These are phyloP conservation scores for Strix occidentalis DNA, from an alignment of 2,797 vertebrate species.

Conservation along the genomic window DNA sequence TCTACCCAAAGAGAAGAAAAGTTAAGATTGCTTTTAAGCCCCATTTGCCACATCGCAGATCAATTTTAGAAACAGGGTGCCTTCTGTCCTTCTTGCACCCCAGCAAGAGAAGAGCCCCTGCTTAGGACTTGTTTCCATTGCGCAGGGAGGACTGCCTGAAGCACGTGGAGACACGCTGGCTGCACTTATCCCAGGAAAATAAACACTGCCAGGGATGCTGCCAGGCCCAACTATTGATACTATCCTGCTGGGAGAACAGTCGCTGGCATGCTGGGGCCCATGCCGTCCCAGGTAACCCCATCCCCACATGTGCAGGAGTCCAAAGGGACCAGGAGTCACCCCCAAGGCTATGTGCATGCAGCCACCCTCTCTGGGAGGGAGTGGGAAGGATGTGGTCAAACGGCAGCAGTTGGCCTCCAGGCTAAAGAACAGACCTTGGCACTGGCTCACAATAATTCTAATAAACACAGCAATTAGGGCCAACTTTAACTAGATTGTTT, in stretches of 20 bases:
- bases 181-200: background rate
- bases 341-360: rapidly evolving
- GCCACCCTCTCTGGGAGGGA: background rate
- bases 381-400: conserved; percentile 1
- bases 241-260: background rate
- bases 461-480: background rate
- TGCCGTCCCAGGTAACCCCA: background rate
- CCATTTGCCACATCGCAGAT: background rate
- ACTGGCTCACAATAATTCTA: background rate
- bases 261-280: background rate
- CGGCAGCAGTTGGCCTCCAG: background rate
- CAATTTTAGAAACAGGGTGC: background rate
- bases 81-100: background rate
- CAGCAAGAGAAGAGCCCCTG: background rate
- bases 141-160: background rate
- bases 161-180: background rate
- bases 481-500: background rate
- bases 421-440: conserved; percentile 14
- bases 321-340: background rate
- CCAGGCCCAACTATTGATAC: background rate
- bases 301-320: background rate
- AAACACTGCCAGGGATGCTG: background rate
- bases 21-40: background rate
- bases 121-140: background rate
- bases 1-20: background rate